Conservation (phyloP, 2,113 vertebrate species). For the Phainopepla nitens region DNA sequence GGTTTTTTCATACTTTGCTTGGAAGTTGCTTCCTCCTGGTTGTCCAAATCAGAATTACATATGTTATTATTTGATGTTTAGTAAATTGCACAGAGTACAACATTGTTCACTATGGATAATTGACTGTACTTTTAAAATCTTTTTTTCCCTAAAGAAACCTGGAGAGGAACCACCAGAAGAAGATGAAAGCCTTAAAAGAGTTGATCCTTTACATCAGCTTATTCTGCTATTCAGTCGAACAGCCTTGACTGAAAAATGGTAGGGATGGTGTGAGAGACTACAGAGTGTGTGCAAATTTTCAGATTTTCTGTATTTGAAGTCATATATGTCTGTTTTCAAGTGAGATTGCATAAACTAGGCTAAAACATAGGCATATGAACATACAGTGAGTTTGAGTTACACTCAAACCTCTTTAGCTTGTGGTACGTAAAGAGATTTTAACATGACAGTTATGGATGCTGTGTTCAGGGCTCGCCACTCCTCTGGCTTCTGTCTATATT, state of each 20-base stretch:
- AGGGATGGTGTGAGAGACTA: slow-evolving; percentile 17
- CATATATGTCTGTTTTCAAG: background rate
- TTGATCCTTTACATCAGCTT: slow-evolving; percentile 93
- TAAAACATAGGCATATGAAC: rapidly evolving
- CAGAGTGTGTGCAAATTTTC: background rate
- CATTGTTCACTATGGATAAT: background rate
- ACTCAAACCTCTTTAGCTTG: background rate
- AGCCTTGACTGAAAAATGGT: slow-evolving; percentile 96
- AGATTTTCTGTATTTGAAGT: background rate
- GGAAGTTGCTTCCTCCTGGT: background rate
- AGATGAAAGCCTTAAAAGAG: slow-evolving; percentile 82
- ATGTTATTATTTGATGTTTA: background rate
- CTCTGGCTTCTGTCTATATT: background rate
- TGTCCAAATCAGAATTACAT: background rate
- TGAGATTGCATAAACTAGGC: background rate
- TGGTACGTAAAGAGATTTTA: background rate
- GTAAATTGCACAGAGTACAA: background rate
- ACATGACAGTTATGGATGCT: background rate
- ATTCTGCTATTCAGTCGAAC: slow-evolving; percentile 95
- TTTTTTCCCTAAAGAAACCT: slow-evolving; percentile 77
- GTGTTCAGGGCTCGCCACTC: background rate
- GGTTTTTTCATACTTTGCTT: background rate
- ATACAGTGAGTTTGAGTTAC: background rate
- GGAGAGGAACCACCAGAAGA: slow-evolving; percentile 82
- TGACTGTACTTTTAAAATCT: background rate